Conservation (phyloP, 2,113 vertebrate species). For the Sander lucioperca region DNA sequence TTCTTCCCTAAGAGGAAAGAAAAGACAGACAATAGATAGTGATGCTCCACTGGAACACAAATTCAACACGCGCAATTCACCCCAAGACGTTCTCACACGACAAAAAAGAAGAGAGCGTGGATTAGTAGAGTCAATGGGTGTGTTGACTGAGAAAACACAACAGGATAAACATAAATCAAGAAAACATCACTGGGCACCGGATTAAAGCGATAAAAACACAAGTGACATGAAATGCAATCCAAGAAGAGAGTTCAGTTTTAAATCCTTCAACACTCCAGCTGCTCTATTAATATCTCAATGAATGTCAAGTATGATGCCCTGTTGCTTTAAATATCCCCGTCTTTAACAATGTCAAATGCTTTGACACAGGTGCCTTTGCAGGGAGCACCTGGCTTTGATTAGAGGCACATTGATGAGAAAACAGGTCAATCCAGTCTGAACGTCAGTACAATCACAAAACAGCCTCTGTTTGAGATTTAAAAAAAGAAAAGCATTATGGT, state of each 20-base stretch:
- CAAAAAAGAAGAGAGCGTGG: conserved; percentile 7
- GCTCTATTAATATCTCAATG: conserved; percentile 53
- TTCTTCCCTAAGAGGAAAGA: conserved; percentile 85
- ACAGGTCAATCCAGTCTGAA: conserved; percentile 63
- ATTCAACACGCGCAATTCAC: conserved; percentile 3
- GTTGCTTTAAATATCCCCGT: conserved; percentile 42
- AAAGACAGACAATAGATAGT: conserved; percentile 20
- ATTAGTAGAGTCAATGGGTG: conserved; percentile 29
- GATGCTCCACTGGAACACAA: conserved; percentile 34
- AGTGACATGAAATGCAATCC: conserved; percentile 40
- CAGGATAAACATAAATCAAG: conserved; percentile 23
- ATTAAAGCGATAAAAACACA: conserved; percentile 47
- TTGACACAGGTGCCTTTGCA: conserved; percentile 40
- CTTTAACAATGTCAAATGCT: conserved; percentile 4
- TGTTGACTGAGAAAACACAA: conserved; percentile 45
- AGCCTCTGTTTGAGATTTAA: conserved; percentile 31
- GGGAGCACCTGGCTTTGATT: conserved; percentile 57
- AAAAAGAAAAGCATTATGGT: conserved; percentile 30
- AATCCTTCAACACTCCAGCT: conserved; percentile 38
- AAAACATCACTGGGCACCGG: not conserved
- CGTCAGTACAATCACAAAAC: conserved; percentile 34
- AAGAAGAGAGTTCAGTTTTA: conserved; percentile 39
- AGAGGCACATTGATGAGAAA: conserved; percentile 45
- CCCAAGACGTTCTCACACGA: conserved; percentile 12
- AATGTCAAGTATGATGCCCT: conserved; percentile 42